Conservation (phyloP, 2,113 vertebrate genomes). For the Indicator indicator region DNA sequence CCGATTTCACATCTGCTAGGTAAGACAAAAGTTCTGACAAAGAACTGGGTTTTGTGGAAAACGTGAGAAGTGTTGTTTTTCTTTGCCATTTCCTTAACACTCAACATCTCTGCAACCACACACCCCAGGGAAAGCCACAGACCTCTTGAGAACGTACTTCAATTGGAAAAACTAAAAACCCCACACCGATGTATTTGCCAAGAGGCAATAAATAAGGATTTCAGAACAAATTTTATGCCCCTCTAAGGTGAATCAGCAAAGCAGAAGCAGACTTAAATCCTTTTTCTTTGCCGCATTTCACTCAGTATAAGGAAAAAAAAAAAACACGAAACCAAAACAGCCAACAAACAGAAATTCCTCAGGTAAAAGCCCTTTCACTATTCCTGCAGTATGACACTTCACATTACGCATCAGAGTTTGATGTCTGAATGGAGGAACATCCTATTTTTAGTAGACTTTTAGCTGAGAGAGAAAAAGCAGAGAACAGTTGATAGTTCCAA, state of each 20-base stretch:
- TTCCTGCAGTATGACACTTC: constrained; percentile 55
- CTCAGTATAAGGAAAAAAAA: background rate
- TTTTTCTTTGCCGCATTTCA: background rate
- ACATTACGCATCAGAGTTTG: constrained; percentile 61
- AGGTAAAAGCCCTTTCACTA: constrained; percentile 21
- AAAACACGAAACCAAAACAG: background rate
- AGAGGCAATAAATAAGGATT: constrained; percentile 10
- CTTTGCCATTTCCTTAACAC: background rate
- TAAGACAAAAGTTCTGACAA: background rate
- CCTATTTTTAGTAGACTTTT: constrained; percentile 71
- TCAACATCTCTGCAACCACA: background rate
- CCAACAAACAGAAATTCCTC: background rate
- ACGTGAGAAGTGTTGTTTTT: background rate
- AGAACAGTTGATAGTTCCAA: background rate
- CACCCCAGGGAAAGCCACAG: background rate
- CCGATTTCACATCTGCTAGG: background rate
- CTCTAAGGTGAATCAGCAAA: background rate
- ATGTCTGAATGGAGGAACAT: constrained; percentile 68
- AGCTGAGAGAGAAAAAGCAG: background rate
- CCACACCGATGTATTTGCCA: background rate
- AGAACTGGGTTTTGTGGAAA: background rate
- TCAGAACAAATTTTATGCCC: background rate
- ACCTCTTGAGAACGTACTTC: background rate
- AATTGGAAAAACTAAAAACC: background rate
- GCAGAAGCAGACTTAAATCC: background rate